phyloP scores from a whole-genome alignment of 2,888 invertebrate genomes.

The Platycheirus albimanus region DNA sequence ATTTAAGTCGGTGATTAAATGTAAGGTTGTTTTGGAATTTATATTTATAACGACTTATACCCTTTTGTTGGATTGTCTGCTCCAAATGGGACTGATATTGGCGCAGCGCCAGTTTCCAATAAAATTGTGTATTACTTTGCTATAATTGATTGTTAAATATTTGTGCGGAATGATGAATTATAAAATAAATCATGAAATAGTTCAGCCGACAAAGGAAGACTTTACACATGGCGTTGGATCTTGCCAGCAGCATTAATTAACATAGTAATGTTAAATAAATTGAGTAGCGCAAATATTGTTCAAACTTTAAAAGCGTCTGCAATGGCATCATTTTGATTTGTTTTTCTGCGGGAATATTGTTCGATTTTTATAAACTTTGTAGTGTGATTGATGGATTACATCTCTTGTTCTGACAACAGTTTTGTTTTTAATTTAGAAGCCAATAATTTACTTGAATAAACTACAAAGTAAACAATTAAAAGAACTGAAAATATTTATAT shows the following conservation, averaged over 20 bases:
- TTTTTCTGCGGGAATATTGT: conserved; percentile 51
- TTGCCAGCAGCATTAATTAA: conserved; percentile 26
- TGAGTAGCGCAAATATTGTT: conserved; percentile 21
- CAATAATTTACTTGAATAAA: too few species aligned
- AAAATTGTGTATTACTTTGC: background rate
- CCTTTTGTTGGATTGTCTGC: too few species aligned
- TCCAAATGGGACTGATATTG: conserved; percentile 8
- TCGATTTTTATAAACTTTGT: too few species aligned
- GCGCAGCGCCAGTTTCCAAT: conserved; percentile 1
- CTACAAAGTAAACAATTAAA: too few species aligned
- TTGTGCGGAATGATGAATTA: background rate
- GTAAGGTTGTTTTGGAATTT: background rate
- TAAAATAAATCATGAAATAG: background rate
- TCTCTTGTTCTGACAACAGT: too few species aligned
- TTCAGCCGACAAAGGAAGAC: conserved; percentile 13
- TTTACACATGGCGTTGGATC: conserved; percentile 19
- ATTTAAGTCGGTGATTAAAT: too few species aligned
- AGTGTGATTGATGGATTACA: too few species aligned
- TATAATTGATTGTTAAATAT: conserved; percentile 5
- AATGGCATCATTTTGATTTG: background rate
- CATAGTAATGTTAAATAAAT: conserved; percentile 19
- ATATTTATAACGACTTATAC: too few species aligned
- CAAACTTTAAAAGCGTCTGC: conserved; percentile 6
- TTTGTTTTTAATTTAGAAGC: too few species aligned
- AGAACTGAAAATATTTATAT: too few species aligned